These are phyloP conservation scores for Scaptomyza montana DNA, from an alignment of 1,140 invertebrate species.

Conservation along the genomic window DNA sequence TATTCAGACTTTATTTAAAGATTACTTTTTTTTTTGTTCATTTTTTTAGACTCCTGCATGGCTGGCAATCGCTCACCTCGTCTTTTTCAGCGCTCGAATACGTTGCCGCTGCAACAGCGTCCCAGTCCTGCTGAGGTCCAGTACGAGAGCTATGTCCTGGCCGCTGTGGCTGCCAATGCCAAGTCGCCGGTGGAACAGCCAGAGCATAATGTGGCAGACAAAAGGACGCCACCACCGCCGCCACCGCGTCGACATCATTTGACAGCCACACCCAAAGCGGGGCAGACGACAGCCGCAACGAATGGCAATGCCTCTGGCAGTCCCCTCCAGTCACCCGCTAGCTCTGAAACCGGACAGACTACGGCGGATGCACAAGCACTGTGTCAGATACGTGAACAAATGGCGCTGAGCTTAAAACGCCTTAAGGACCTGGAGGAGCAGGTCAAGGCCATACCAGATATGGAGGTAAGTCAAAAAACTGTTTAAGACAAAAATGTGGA, in stretches of 20 bases:
- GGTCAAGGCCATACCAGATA: slow-evolving; percentile 92
- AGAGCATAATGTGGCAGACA: slow-evolving; percentile 29
- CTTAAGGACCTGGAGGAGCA: slow-evolving; percentile 93
- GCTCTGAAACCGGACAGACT: slow-evolving; percentile 51
- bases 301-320: slow-evolving; percentile 42
- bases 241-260: slow-evolving; percentile 70
- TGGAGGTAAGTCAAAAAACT: slow-evolving; percentile 85
- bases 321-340: slow-evolving; percentile 56
- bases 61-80: slow-evolving; percentile 73
- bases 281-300: slow-evolving; percentile 19
- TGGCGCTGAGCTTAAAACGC: slow-evolving; percentile 90
- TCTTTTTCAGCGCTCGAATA: slow-evolving; percentile 67
- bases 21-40: neutral
- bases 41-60: slow-evolving; percentile 77
- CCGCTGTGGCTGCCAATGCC: slow-evolving; percentile 79
- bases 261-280: slow-evolving; percentile 39
- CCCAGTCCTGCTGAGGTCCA: slow-evolving; percentile 77
- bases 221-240: slow-evolving; percentile 53
- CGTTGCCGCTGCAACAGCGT: slow-evolving; percentile 69
- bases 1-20: neutral
- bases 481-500: too few relatives aligned
- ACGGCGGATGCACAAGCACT: slow-evolving; percentile 70
- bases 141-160: slow-evolving; percentile 80
- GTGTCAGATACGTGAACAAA: slow-evolving; percentile 83
- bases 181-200: slow-evolving; percentile 78